phyloP scores from a whole-genome alignment of 2,888 invertebrate genomes.

The Drosophila quinaria region DNA sequence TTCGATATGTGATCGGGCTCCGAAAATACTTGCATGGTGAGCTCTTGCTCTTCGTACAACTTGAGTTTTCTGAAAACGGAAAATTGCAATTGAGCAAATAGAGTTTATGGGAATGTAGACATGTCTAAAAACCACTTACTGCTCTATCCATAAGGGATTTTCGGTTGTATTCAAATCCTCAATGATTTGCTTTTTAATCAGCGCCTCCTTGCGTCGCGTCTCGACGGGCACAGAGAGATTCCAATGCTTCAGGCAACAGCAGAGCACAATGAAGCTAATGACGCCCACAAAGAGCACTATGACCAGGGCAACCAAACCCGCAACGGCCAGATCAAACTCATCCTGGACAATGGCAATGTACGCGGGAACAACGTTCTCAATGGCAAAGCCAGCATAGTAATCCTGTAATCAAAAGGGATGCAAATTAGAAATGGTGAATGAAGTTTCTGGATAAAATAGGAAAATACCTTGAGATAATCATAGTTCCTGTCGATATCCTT shows the following conservation, averaged over 20 bases:
- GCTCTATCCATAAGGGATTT: constrained; percentile 97
- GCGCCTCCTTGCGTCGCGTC: constrained; percentile 92
- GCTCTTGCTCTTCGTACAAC: constrained; percentile 95
- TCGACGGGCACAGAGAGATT: constrained; percentile 93
- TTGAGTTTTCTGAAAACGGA: constrained; percentile 89
- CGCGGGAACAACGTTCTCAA: constrained; percentile 91
- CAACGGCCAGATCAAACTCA: constrained; percentile 94
- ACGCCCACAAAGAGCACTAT: constrained; percentile 95
- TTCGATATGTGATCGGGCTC: constrained; percentile 88
- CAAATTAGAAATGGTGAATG: background rate
- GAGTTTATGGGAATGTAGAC: background rate
- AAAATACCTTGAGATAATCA: constrained; percentile 90
- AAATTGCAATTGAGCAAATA: background rate
- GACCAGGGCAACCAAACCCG: constrained; percentile 93
- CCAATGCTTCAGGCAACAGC: constrained; percentile 95
- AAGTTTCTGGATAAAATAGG: background rate
- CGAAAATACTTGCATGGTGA: constrained; percentile 96
- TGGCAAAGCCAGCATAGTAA: constrained; percentile 91
- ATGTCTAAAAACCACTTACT: constrained; percentile 87
- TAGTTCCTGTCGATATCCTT: constrained; percentile 94
- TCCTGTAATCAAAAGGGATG: constrained; percentile 69
- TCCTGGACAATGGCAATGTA: constrained; percentile 89
- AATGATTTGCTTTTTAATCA: constrained; percentile 93
- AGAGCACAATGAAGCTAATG: constrained; percentile 93
- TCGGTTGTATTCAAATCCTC: constrained; percentile 95